Percentiles rank a stretch among this genome's conserved stretches.
Conservation (phyloP, 2,888 invertebrate species). For the Pegoplata infirma region DNA sequence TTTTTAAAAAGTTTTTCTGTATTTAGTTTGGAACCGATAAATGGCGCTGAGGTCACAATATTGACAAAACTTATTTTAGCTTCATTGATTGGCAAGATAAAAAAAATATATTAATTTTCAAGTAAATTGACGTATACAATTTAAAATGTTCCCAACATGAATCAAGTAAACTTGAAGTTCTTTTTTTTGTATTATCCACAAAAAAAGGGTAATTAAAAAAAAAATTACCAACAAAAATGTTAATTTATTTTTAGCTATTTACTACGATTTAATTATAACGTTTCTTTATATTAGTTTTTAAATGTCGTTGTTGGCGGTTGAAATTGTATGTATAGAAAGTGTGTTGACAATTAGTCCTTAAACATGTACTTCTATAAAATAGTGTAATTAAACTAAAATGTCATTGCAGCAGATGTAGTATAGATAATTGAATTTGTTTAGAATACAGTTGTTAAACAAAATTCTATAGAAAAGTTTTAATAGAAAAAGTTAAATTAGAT, state of each 20-base stretch:
- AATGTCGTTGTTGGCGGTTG: not conserved
- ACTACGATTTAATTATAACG: conserved; percentile 16
- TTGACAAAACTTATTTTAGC: no score
- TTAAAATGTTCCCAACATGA: no score
- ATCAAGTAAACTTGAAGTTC: no score
- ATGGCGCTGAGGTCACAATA: no score
- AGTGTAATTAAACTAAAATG: conserved; percentile 34
- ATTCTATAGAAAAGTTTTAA: conserved; percentile 25
- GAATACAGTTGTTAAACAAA: not conserved
- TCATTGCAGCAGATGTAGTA: not conserved
- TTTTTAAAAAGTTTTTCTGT: no score
- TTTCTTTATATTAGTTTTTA: not conserved
- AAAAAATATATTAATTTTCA: no score
- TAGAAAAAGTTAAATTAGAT: conserved; percentile 38
- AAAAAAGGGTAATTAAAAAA: no score
- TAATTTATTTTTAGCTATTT: not conserved
- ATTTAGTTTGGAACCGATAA: no score
- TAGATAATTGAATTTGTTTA: conserved; percentile 15
- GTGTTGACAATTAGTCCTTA: conserved; percentile 11
- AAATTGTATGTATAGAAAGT: not conserved
- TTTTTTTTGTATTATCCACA: no score
- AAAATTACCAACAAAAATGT: no score
- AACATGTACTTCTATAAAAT: not conserved
- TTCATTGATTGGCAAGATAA: no score
- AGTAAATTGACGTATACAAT: no score